These are phyloP conservation scores for Catagonus wagneri DNA, from an alignment of 2,113 vertebrate genomes.

Conservation along the genomic window DNA sequence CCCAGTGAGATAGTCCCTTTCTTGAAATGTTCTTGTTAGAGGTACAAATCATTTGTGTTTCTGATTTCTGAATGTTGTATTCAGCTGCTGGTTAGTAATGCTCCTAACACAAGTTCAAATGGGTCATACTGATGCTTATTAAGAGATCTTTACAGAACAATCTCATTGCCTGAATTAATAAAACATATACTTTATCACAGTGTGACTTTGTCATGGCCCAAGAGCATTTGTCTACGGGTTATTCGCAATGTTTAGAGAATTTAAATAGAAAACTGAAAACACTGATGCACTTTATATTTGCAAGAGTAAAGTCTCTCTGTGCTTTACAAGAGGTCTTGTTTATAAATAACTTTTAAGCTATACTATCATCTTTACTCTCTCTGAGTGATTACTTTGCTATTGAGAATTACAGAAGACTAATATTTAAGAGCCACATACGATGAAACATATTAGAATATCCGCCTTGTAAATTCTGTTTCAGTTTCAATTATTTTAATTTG, in stretches of 20 bases:
- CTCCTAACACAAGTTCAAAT: background rate
- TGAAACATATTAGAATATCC: constrained; percentile 53
- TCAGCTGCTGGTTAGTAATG: constrained; percentile 25
- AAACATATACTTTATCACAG: background rate
- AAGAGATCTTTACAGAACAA: constrained; percentile 8
- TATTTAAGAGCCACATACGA: constrained; percentile 51
- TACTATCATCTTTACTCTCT: constrained; percentile 37
- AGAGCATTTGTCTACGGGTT: background rate
- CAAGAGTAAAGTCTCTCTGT: background rate
- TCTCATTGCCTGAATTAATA: constrained; percentile 41
- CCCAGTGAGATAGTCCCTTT: background rate
- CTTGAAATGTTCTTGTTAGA: background rate
- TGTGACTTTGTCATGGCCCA: background rate
- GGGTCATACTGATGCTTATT: background rate
- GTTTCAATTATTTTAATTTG: constrained; percentile 79
- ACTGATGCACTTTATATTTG: constrained; percentile 31
- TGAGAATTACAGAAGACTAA: constrained; percentile 55
- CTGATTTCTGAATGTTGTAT: constrained; percentile 11
- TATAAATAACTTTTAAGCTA: constrained; percentile 36
- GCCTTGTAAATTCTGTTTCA: constrained; percentile 72
- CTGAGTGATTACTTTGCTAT: constrained; percentile 25
- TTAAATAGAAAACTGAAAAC: constrained; percentile 49
- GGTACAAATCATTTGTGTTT: background rate
- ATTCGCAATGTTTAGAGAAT: background rate
- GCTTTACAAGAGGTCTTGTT: constrained; percentile 32